Base-by-base conservation (phyloP, 2,797 vertebrate genomes). In the Cynodonichthys magdalenae region DNA sequence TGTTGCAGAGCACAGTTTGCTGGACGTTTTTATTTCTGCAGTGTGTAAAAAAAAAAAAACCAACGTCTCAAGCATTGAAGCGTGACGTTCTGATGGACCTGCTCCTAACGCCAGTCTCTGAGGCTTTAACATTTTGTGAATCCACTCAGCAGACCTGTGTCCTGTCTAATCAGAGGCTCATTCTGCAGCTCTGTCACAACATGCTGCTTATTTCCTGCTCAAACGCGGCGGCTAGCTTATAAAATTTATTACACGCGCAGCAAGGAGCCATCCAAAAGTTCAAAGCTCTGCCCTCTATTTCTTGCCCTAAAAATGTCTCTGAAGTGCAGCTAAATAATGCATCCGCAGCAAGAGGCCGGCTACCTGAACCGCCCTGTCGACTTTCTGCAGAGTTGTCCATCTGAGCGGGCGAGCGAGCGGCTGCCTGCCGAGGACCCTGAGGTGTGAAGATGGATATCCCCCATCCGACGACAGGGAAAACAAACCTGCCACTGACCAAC, bases 391-490 rank as follows among this genome's bases (percentile, higher is more conserved):
- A 68, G 60, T 60, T 66, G 65, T 62, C 71, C 65, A 17, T 74
- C 69, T 61, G 74, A 70, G 69, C 64, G 74, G 69, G 69, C 64
- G 46, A 66, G 63, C 24, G 48, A 66, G 63, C n/a, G 50, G 59
- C 78, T 76, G 77, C 71, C 74, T 69, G 28, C 62, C 61, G 74
- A 74, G 64, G 71, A 80, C 76, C 85, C 86, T 62, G 75, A 86
- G 83, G 89, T 83, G 79, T 64, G 66, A 85, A 87, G 82, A 88
- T 88, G 80, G 82, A 91, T 90, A 89, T 90, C 81, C 79, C 2
- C 87, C 73, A 86, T 74, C 69, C 72, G 61, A 61, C 80, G 71
- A 80, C 76, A 69, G 73, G 71, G 80, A 80, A 20, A 83, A 80
- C 88, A 71, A 83, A 83, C 71, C 82, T 86, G 86, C 86, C 86